Evolutionary conservation across 2,888 invertebrate species (phyloP).

Genomic region (Hirtodrosophila histrioides): DNA sequence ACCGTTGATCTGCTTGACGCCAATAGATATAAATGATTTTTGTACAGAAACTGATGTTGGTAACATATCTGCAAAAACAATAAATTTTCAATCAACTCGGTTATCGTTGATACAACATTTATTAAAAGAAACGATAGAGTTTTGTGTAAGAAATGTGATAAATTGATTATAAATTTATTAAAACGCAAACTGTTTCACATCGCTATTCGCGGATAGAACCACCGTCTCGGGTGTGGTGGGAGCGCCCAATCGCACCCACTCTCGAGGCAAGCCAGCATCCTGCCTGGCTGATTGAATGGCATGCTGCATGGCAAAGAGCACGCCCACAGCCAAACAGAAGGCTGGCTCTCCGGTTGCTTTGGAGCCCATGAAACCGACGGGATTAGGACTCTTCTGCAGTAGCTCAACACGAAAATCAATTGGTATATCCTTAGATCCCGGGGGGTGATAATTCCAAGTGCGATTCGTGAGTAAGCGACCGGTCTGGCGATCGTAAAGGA

Average conservation of each 20-base stretch:
- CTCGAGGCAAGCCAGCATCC: constrained; percentile 86
- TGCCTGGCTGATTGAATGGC: constrained; percentile 88
- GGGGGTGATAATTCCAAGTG: constrained; percentile 93
- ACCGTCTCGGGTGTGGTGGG: constrained; percentile 82
- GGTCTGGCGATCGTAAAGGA: constrained; percentile 87
- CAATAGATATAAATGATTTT: too few species aligned
- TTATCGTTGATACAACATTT: too few species aligned
- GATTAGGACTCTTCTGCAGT: constrained; percentile 86
- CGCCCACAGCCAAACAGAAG: constrained; percentile 85
- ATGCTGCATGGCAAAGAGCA: constrained; percentile 88
- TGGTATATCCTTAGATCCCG: constrained; percentile 91
- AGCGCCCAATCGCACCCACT: constrained; percentile 81
- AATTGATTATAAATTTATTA: constrained; percentile 6
- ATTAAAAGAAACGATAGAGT: not conserved
- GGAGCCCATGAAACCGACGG: constrained; percentile 88
- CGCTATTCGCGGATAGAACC: constrained; percentile 60
- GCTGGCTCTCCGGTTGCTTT: constrained; percentile 90
- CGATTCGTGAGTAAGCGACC: constrained; percentile 90
- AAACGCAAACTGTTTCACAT: constrained; percentile 25
- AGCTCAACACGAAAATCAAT: constrained; percentile 90
- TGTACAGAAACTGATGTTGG: too few species aligned
- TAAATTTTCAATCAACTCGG: too few species aligned
- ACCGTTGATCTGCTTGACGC: too few species aligned
- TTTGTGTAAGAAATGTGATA: too few species aligned
- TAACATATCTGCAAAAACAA: too few species aligned